These are phyloP conservation scores for Agelastica alni DNA, from an alignment of 2,888 invertebrate species.

Conservation along the genomic window DNA sequence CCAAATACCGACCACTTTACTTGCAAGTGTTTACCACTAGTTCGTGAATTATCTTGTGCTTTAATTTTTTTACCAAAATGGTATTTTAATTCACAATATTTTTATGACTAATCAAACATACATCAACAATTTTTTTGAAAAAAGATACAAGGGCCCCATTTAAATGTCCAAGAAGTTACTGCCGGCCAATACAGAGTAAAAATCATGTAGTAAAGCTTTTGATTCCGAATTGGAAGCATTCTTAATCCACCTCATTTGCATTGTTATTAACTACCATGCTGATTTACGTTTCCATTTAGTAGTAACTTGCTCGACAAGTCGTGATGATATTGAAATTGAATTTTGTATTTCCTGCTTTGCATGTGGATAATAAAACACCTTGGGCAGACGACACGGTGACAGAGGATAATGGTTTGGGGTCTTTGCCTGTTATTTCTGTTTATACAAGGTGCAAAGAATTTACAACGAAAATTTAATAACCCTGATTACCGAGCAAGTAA, in stretches of 20 bases:
- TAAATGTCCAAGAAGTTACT: too few species aligned
- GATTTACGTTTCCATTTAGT: constrained; percentile 45
- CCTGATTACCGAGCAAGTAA: too few species aligned
- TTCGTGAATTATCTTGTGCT: too few species aligned
- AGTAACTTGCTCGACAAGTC: constrained; percentile 19
- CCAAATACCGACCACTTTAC: too few species aligned
- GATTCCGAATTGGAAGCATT: constrained; percentile 41
- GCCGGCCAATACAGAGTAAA: background rate
- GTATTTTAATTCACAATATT: too few species aligned
- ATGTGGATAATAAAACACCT: constrained; percentile 9
- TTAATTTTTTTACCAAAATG: too few species aligned
- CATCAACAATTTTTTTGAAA: too few species aligned
- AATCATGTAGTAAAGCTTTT: constrained; percentile 21
- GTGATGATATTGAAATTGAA: constrained; percentile 26
- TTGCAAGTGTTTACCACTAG: too few species aligned
- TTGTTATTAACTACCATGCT: constrained; percentile 51
- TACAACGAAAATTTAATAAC: too few species aligned
- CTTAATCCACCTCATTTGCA: constrained; percentile 52
- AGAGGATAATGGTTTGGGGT: constrained; percentile 8
- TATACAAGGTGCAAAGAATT: background rate
- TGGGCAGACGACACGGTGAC: constrained; percentile 9
- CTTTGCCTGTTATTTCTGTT: background rate
- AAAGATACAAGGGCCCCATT: too few species aligned
- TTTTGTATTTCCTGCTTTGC: constrained; percentile 20
- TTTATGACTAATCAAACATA: too few species aligned